phyloP scores from a whole-genome alignment of 2,888 invertebrate genomes.

The Cheilosia vernalis region DNA sequence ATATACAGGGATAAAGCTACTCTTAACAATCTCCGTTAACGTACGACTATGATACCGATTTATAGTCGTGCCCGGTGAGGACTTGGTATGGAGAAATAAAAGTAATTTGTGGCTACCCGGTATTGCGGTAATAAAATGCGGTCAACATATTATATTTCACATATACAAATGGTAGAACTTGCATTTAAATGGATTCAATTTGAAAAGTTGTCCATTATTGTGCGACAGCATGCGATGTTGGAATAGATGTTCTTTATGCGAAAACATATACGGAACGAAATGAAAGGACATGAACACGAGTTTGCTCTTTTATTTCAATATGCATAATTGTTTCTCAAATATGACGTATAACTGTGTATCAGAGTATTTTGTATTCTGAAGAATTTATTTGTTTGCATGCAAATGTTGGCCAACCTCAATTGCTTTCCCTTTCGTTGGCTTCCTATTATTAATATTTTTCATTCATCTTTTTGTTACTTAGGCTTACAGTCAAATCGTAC shows the following conservation, averaged over 20 bases:
- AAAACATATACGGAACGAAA: neutral
- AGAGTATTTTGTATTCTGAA: neutral
- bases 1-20: neutral
- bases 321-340: no score
- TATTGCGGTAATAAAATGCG: constrained; percentile 1
- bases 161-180: neutral
- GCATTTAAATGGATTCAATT: constrained; percentile 8
- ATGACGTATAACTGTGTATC: no score
- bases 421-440: no score
- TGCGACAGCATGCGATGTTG: neutral
- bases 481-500: no score
- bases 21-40: neutral
- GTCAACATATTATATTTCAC: neutral
- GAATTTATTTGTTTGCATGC: neutral
- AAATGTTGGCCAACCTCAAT: no score
- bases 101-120: neutral
- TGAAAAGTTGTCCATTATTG: neutral
- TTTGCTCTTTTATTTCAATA: neutral
- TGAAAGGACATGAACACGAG: neutral
- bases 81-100: neutral
- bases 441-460: no score
- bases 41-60: neutral
- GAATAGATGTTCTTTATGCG: neutral
- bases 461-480: no score
- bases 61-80: neutral